Percentiles rank a stretch among this genome's conserved stretches.
Evolutionary conservation across 2,113 vertebrate species (phyloP).

Genomic region (Hemiscyllium ocellatum): DNA sequence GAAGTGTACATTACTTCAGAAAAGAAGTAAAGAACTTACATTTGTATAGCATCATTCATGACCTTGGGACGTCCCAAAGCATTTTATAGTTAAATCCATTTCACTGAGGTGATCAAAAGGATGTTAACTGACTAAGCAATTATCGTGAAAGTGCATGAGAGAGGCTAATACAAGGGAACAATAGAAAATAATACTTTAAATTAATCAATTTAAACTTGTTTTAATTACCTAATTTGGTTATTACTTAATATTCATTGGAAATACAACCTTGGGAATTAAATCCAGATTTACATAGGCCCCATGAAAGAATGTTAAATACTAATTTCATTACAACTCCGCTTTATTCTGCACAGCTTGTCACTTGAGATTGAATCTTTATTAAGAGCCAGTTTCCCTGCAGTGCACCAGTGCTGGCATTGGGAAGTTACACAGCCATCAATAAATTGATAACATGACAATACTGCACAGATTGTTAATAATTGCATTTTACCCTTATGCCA

Average conservation of each 20-base stretch:
- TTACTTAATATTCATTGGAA: slow-evolving; percentile 1
- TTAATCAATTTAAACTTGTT: slow-evolving; percentile 6
- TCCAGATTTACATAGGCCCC: neutral
- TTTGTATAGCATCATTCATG: neutral
- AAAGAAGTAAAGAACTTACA: neutral
- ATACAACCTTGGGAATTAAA: neutral
- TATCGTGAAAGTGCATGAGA: neutral
- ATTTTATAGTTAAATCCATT: neutral
- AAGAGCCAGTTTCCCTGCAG: neutral
- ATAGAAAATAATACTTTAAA: neutral
- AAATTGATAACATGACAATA: neutral
- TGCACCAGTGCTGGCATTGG: neutral
- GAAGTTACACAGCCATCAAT: neutral
- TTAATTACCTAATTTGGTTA: neutral
- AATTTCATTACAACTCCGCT: slow-evolving; percentile 20
- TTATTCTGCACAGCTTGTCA: neutral
- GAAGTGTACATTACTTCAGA: neutral
- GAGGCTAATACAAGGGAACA: neutral
- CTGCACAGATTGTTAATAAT: neutral
- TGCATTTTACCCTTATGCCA: neutral
- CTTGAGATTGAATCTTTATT: neutral
- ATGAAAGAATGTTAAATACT: neutral
- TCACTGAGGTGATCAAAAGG: neutral
- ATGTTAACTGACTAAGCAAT: neutral
- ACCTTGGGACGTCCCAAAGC: neutral